Evolutionary conservation across 1,140 invertebrate genomes (phyloP).

Genomic region (Habropoda laboriosa): DNA sequence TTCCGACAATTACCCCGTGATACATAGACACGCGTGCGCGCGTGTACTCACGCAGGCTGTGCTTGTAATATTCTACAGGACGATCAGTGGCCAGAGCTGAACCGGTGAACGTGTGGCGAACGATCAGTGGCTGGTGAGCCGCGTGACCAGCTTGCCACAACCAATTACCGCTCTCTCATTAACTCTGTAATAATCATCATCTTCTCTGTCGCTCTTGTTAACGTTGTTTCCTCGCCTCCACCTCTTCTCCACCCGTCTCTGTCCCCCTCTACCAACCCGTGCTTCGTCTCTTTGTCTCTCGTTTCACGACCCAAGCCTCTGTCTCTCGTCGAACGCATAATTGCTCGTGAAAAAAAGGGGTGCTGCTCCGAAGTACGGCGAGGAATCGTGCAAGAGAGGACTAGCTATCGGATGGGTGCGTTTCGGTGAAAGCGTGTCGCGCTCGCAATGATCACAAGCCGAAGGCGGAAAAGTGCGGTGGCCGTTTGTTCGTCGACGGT

Average conservation of each 20-base stretch:
- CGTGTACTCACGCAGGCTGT: not conserved
- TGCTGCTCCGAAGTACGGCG: conserved; percentile 15
- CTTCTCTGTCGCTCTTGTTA: not conserved
- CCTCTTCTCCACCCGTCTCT: not conserved
- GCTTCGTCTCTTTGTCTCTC: not conserved
- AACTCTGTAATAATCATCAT: conserved; percentile 76
- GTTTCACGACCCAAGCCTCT: not conserved
- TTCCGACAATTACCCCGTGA: conserved; percentile 65
- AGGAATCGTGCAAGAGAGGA: not conserved
- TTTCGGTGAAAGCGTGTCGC: conserved; percentile 9
- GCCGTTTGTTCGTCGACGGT: not conserved
- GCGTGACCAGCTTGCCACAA: conserved; percentile 69
- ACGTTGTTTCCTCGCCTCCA: not conserved
- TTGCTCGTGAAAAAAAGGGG: conserved; percentile 70
- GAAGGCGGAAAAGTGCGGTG: not conserved
- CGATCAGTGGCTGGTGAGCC: conserved; percentile 53
- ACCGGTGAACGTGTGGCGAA: conserved; percentile 49
- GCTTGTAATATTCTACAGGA: conserved; percentile 55
- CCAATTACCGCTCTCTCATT: conserved; percentile 77
- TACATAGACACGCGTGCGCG: conserved; percentile 37
- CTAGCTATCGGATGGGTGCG: not conserved
- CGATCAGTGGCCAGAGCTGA: conserved; percentile 45
- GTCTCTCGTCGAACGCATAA: conserved; percentile 55
- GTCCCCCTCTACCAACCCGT: not conserved
- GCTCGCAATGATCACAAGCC: conserved; percentile 5